Base-by-base conservation (phyloP, 2,888 invertebrate genomes). In the Thereva unica region DNA sequence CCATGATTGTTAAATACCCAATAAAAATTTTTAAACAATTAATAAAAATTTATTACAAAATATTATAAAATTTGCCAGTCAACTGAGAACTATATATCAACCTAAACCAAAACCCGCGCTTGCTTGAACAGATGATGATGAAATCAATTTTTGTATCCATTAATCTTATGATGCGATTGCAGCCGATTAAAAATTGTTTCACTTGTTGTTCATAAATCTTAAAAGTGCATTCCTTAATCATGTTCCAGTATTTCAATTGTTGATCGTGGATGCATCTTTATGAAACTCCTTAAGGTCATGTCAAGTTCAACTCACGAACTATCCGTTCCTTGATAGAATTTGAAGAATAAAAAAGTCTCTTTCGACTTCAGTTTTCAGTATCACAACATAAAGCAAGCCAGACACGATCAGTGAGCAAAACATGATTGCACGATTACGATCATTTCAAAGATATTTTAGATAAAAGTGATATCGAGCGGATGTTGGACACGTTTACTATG, bases 271-370 rank as follows among this genome's bases (percentile, higher is more conserved):
- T 59, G 35, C 35, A 35, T 23, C 52, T n/a, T 35, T 49, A 47
- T 59, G 59, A 47, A 47, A 49, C 9, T 59, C n/a, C 49, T 59
- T 47, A 34, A 47, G 59, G 59, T 59, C 59, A 59, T 59, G 49
- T 59, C 59, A 59, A 59, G 59, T 59, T 47, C 49, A 59, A 59
- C 47, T 59, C 59, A 59, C 59, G 59, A 59, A 47, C 47, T 12
- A 5, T 23, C 23, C 9, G 10, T 47, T 59, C 37, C 47, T 41
- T 8, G 5, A 52, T 35, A 52, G 35, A 52, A 34, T 23, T 4
- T 35, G 8, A 10, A 55, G 34, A 57, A 54, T 12, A 34, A 37
- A 57, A 57, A 45, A 57, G 45, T 4, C 10, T n/a, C n/a, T 35
- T 37, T n/a, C 54, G 35, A 35, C 44, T 23, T 23, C 23, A 23